These are phyloP conservation scores for Drosophila sp. DNA, from an alignment of 1,140 invertebrate species.

Conservation along the genomic window DNA sequence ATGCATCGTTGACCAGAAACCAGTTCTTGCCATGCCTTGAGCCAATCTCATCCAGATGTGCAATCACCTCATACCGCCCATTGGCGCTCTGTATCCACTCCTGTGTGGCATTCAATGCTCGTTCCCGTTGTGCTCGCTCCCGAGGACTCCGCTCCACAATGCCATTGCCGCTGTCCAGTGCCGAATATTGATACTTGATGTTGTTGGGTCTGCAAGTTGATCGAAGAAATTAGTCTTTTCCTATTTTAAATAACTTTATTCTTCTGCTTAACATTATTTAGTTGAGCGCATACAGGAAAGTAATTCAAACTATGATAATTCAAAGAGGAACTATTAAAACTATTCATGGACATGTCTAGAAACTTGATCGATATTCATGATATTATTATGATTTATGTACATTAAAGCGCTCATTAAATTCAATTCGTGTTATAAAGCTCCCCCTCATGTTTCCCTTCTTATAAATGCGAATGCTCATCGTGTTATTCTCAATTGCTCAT, in stretches of 20 bases:
- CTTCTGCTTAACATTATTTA: background rate
- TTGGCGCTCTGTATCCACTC: conserved; percentile 88
- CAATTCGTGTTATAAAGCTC: conserved; percentile 27
- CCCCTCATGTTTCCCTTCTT: conserved; percentile 10
- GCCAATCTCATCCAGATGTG: conserved; percentile 92
- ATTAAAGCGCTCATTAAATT: conserved; percentile 25
- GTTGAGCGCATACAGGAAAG: conserved; percentile 33
- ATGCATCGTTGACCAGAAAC: conserved; percentile 92
- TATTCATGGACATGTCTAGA: conserved; percentile 27
- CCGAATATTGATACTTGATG: conserved; percentile 88
- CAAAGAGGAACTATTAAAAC: conserved; percentile 25
- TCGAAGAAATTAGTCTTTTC: conserved; percentile 1
- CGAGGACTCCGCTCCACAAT: conserved; percentile 87
- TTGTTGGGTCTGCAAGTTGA: conserved; percentile 77
- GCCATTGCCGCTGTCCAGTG: conserved; percentile 87
- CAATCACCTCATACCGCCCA: conserved; percentile 90
- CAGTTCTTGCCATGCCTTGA: conserved; percentile 94
- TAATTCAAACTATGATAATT: conserved; percentile 35
- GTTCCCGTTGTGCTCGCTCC: conserved; percentile 88
- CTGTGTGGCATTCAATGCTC: conserved; percentile 87
- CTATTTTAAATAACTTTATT: background rate
- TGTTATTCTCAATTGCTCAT: background rate
- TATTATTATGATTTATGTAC: conserved; percentile 36
- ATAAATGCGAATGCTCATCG: conserved; percentile 1
- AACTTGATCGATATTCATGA: conserved; percentile 23